Evolutionary conservation across 2,113 vertebrate genomes (phyloP).

Genomic region (Oncorhynchus masou): DNA sequence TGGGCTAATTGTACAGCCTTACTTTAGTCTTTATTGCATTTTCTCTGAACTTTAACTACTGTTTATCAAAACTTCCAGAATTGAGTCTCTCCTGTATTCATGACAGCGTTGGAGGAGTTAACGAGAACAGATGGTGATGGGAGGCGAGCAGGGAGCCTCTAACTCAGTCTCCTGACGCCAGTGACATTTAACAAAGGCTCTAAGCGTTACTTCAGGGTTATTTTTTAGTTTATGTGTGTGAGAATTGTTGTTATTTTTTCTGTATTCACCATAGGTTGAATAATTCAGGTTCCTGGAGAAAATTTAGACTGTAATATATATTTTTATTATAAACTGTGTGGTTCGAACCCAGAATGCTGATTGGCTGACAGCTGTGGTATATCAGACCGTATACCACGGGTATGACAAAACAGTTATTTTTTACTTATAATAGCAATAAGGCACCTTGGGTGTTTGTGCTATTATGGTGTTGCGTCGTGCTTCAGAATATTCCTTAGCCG

Average conservation of each 20-base stretch:
- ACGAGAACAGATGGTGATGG: slow-evolving; percentile 27
- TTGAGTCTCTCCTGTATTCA: neutral
- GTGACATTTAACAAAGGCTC: neutral
- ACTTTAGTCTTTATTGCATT: slow-evolving; percentile 19
- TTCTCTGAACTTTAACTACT: slow-evolving; percentile 31
- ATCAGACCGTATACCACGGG: too few relatives aligned
- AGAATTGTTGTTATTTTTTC: neutral
- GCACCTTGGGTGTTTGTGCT: too few relatives aligned
- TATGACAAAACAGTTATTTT: too few relatives aligned
- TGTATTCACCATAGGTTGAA: neutral
- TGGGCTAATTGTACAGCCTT: neutral
- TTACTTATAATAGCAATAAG: too few relatives aligned
- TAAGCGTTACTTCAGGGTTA: neutral
- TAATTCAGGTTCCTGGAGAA: neutral
- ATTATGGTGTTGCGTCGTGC: too few relatives aligned
- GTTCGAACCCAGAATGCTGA: too few relatives aligned
- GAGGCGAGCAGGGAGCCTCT: neutral
- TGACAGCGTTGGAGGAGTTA: slow-evolving; percentile 20
- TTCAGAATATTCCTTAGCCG: too few relatives aligned
- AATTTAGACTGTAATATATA: neutral
- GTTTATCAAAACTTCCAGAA: slow-evolving; percentile 18
- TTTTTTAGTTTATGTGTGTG: neutral
- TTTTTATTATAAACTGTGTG: too few relatives aligned
- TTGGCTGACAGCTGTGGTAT: too few relatives aligned
- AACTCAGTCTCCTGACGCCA: neutral